phyloP scores from a whole-genome alignment of 2,888 invertebrate genomes.

The Pachliopta kotzebuea region DNA sequence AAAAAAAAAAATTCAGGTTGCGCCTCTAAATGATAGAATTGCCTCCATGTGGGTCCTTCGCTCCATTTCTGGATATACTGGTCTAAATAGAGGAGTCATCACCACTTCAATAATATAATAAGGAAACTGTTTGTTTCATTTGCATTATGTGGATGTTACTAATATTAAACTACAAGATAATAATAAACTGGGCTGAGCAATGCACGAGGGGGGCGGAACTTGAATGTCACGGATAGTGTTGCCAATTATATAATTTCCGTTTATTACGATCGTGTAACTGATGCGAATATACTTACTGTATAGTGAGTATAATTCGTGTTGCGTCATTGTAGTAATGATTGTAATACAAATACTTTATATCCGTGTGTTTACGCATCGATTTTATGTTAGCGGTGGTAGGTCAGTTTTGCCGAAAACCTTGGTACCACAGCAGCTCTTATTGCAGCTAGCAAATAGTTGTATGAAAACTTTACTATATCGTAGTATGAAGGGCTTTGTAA shows the following conservation, averaged over 20 bases:
- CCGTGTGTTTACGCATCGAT: not conserved
- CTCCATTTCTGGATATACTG: no score
- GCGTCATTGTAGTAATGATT: not conserved
- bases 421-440: no score
- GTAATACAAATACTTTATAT: not conserved
- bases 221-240: constrained; percentile 7
- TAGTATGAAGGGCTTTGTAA: no score
- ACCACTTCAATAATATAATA: not conserved
- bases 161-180: not conserved
- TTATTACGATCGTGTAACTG: constrained; percentile 1
- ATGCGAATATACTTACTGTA: not conserved
- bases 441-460: no score
- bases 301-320: constrained; percentile 5
- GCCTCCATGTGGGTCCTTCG: no score
- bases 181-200: constrained; percentile 1
- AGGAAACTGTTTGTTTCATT: no score
- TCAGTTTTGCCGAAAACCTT: not conserved
- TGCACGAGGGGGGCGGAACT: not conserved
- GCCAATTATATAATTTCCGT: constrained; percentile 6
- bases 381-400: not conserved
- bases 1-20: no score
- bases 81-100: no score
- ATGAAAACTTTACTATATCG: no score
- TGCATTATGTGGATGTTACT: not conserved
- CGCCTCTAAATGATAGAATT: no score